phyloP scores from a whole-genome alignment of 1,140 invertebrate genomes.

The Mesaphorura yosii region DNA sequence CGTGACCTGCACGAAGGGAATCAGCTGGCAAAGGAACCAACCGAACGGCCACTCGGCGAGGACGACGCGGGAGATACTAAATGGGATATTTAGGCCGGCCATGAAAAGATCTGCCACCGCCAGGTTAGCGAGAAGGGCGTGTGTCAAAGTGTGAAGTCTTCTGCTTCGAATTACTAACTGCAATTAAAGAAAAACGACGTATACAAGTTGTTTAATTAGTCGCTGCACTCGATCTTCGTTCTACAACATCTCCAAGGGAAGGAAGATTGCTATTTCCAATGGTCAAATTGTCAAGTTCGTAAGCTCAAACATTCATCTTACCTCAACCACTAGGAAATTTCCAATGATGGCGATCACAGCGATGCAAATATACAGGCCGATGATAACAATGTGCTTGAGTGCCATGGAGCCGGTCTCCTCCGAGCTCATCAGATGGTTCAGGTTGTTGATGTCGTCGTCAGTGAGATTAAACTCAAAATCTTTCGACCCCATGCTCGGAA shows the following conservation, averaged over 20 bases:
- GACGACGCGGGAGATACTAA: constrained; percentile 34
- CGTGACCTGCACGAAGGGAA: constrained; percentile 42
- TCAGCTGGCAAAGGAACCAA: constrained; percentile 38
- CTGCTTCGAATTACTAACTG: constrained; percentile 34
- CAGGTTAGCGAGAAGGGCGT: constrained; percentile 35
- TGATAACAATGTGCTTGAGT: constrained; percentile 21
- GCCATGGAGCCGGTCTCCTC: constrained; percentile 1
- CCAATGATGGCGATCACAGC: constrained; percentile 25
- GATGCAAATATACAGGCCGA: constrained; percentile 21
- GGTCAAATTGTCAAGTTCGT: background rate
- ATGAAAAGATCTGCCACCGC: constrained; percentile 36
- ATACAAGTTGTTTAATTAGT: background rate
- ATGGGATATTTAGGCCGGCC: constrained; percentile 38
- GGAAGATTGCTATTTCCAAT: background rate
- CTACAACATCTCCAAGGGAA: no score
- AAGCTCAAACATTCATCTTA: background rate
- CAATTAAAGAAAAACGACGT: constrained; percentile 4
- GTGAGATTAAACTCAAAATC: constrained; percentile 23
- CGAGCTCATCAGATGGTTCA: constrained; percentile 25
- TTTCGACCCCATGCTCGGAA: no score
- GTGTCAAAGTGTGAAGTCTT: constrained; percentile 35
- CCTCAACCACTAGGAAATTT: constrained; percentile 28
- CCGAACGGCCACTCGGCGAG: constrained; percentile 41
- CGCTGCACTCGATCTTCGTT: background rate
- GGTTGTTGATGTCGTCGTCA: constrained; percentile 21